Evolutionary conservation across 2,888 invertebrate species (phyloP), one percentile per base, ranked within the genome.

Genomic region (Harmothoe impar): DNA sequence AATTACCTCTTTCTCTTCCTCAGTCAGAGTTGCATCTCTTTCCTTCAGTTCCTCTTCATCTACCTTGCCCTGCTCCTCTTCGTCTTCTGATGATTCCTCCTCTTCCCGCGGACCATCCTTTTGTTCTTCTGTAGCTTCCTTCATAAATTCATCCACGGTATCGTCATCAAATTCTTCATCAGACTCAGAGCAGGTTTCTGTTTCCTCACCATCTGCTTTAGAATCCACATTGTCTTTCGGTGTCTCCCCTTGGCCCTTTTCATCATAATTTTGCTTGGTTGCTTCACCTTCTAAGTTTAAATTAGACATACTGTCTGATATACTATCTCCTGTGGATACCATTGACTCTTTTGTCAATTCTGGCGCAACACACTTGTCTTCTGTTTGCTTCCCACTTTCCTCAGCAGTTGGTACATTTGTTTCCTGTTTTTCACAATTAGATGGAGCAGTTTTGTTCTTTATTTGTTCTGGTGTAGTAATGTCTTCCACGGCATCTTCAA

Each of bases 61-160:
- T 0, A 91, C 88, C 56, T n/a, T 68, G 62, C 33, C 52, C n/a
- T 84, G 85, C 29, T 52, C 52, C 54, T 62, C 43, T 72, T 77
- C 84, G 92, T 91, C 84, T 93, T 94, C 89, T 31, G 29, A 29
- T 10, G 72, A 72, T 72, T 72, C 93, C 92, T 72, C 72, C 93
- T 77, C 62, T 7, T 29, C 77, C 17, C 31, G 7, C 25, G 17
- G 17, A 29, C 29, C 29, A 15, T 81, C 81, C 43, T 81, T 81
- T 90, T 93, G 91, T 72, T 93, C 92, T 23, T 90, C 88, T 25
- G 91, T 89, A 43, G 92, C 93, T 89, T 94, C 93, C 23, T 86
- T 86, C 54, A 86, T n/a, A 25, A 86, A 20, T 54, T 86, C 86
- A 52, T 86, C 86, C 17, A 86, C 33, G 0, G 54, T 86, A 12